Evolutionary conservation across 2,888 invertebrate species (phyloP), one percentile per base, ranked within the genome.

Genomic region (Deilephila porcellus): DNA sequence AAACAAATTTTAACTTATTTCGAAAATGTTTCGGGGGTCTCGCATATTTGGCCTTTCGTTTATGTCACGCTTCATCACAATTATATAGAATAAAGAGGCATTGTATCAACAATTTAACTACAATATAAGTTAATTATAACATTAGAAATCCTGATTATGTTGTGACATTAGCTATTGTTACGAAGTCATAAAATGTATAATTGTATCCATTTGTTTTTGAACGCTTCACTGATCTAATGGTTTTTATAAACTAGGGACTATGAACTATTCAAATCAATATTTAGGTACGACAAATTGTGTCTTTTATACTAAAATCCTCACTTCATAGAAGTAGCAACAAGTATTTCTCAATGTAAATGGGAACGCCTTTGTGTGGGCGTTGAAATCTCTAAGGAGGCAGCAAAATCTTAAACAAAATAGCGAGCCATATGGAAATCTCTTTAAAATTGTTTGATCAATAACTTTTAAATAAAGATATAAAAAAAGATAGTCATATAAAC

Each of bases 21-120:
- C 29, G 56, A 64, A 29, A 20, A 73, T 7, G 59, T 32, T 37
- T n/a, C 59, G 17, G 19, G 34, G 72, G 3, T 73, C 72, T 67
- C 3, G 19, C 17, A 4, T 25, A 67, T 14, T 29, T 67, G 72
- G 76, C 79, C 75, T 67, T 71, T 70, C 45, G 63, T 52, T 25
- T 70, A 56, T 73, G 74, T 71, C 70, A 73, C 76, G 73, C 74
- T 25, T 53, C 72, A 37, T 74, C 76, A 76, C 60, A 34, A 67
- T 45, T 73, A 25, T 76, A 77, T 0, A 70, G 72, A 73, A 71
- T 60, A 59, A 3, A 75, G 71, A 52, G 74, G 19, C 72, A 77
- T 76, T 79, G 77, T 80, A 78, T 80, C 63, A 72, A 72, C 32
- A n/a, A 34, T 17, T 62, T 29, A 62, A 60, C 25, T 60, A 64